A percentile compares a stretch with the other conserved stretches of the same genome.
Conservation (phyloP, 2,888 invertebrate species). For the Leuctra nigra region DNA sequence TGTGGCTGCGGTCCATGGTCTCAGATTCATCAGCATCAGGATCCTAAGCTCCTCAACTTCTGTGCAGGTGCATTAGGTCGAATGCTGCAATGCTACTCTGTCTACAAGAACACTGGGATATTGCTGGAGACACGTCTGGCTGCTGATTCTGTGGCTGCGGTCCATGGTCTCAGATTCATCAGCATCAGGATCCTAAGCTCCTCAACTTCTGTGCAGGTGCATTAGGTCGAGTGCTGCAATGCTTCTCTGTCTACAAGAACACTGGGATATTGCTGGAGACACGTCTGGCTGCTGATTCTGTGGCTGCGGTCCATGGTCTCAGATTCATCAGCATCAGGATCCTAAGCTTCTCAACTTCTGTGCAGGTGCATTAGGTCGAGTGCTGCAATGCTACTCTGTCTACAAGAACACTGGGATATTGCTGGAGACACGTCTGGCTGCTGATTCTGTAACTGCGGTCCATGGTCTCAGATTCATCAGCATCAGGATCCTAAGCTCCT, state of each 20-base stretch:
- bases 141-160: not conserved
- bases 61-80: no score
- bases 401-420: conserved; percentile 36
- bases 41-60: no score
- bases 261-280: conserved; percentile 35
- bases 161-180: no score
- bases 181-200: no score
- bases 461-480: no score
- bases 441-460: conserved; percentile 48
- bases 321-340: no score
- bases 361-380: no score
- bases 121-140: not conserved
- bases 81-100: not conserved
- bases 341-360: no score
- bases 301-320: conserved; percentile 52
- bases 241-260: conserved; percentile 55
- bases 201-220: no score
- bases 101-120: not conserved
- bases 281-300: conserved; percentile 43
- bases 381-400: conserved; percentile 73
- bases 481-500: no score
- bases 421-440: conserved; percentile 37
- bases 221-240: no score
- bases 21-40: no score
- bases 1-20: not conserved